Conservation (phyloP, 2,113 vertebrate genomes). For the Micronycteris hirsuta region DNA sequence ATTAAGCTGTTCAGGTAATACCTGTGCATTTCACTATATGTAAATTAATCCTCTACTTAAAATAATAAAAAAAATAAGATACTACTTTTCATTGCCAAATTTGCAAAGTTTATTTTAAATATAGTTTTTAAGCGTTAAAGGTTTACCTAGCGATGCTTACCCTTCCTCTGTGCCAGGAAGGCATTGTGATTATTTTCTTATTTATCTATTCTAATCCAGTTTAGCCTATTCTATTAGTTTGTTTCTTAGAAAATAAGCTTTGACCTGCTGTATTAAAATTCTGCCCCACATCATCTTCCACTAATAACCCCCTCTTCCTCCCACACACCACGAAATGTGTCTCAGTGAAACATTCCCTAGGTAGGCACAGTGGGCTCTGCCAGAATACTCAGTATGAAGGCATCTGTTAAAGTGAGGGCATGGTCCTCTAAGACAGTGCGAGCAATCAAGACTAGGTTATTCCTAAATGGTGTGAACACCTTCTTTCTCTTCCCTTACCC, state of each 20-base stretch:
- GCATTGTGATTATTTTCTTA: fast-evolving
- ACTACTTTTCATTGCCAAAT: neutral
- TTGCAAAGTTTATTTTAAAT: conserved; percentile 6
- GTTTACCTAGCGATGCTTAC: fast-evolving
- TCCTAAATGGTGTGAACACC: neutral
- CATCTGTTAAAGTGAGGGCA: neutral
- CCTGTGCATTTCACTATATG: neutral
- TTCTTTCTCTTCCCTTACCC: too few relatives aligned
- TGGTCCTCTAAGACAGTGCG: too few relatives aligned
- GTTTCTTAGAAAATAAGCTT: neutral
- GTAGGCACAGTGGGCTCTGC: neutral
- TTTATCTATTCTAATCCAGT: neutral
- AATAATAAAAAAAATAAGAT: conserved; percentile 15
- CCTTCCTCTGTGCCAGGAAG: neutral
- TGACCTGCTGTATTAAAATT: neutral
- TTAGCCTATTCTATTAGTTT: neutral
- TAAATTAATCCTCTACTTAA: neutral
- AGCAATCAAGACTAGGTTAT: neutral
- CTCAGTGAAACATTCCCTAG: neutral
- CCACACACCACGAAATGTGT: neutral
- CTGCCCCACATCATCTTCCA: neutral
- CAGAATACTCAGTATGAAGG: neutral
- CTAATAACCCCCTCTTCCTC: neutral
- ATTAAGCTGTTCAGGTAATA: neutral
- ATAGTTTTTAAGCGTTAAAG: neutral